Evolutionary conservation across 2,113 vertebrate species (phyloP), one percentile per base, ranked within the genome.

Genomic region (Actenoides lindsayi): DNA sequence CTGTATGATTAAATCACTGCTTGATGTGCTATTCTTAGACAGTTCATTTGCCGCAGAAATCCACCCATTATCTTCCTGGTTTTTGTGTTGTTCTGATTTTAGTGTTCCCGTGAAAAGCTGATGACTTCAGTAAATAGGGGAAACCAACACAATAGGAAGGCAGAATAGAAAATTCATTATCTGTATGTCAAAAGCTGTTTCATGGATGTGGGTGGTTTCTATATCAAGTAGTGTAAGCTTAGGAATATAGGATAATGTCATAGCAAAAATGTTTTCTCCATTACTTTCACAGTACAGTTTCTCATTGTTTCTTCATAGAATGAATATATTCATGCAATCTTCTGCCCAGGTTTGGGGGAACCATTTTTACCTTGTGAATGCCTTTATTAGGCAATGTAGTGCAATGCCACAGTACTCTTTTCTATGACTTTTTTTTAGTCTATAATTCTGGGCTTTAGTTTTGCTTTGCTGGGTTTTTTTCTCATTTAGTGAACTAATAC

Each of bases 261-360:
- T 7, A 93, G 53, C 24, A 89, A 89, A 94, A 76, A 64, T 76
- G 39, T 80, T 95, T 82, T 31, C 18, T 30, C 24, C 41, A 9
- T 59, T 68, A 44, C 33, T 69, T 73, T 48, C n/a, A 31, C 27
- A 53, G 27, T 93, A 83, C 30, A 74, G 7, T 89, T 91, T 84
- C 62, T 69, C 62, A 12, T 82, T 91, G 37, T 89, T 96, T 94
- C 76, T 87, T 94, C 41, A 62, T 48, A 76, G 67, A 50, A 93
- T 82, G 44, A 83, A 57, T 81, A 90, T 93, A 95, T 95, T 96
- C n/a, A 65, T 93, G 73, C n/a, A 92, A 73, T 82, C 54, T 94
- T 83, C 50, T 68, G 11, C 11, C 10, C 16, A 67, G 14, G 27
- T 60, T 91, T 87, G 39, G 25, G 30, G 31, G 17, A 20, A 35